Percentiles rank a stretch among this genome's conserved stretches.
These are phyloP conservation scores for Platorchestia sp. DNA, from an alignment of 1,140 invertebrate genomes.

Conservation along the genomic window DNA sequence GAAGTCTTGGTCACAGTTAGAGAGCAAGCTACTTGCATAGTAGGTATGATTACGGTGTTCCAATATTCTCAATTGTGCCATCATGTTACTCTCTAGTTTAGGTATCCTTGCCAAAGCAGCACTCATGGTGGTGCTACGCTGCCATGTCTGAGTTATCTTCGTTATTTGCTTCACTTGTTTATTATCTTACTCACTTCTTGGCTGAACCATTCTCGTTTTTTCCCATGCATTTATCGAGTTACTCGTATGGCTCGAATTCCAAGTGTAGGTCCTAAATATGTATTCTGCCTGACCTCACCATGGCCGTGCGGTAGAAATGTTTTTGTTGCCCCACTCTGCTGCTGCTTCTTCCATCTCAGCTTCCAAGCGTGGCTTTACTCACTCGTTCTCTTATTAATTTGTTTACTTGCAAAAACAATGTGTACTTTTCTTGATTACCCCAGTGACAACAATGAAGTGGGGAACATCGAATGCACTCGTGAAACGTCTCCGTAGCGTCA, in stretches of 20 bases:
- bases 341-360: background rate
- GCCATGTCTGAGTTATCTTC: background rate
- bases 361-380: background rate
- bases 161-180: background rate
- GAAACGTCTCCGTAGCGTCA: no score
- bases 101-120: background rate
- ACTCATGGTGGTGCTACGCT: background rate
- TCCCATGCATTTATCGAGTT: background rate
- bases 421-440: background rate
- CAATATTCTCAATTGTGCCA: background rate
- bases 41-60: background rate
- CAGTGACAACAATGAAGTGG: no score
- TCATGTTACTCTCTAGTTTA: background rate
- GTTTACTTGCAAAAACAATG: background rate
- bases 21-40: background rate
- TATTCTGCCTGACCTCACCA: background rate
- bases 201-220: background rate
- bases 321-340: background rate
- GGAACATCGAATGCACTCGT: no score
- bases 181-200: background rate
- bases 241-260: background rate
- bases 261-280: background rate
- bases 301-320: background rate
- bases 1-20: background rate
- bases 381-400: background rate